Evolutionary conservation across 2,113 vertebrate genomes (phyloP), one percentile per base, ranked within the genome.

Genomic region (Castor canadensis): DNA sequence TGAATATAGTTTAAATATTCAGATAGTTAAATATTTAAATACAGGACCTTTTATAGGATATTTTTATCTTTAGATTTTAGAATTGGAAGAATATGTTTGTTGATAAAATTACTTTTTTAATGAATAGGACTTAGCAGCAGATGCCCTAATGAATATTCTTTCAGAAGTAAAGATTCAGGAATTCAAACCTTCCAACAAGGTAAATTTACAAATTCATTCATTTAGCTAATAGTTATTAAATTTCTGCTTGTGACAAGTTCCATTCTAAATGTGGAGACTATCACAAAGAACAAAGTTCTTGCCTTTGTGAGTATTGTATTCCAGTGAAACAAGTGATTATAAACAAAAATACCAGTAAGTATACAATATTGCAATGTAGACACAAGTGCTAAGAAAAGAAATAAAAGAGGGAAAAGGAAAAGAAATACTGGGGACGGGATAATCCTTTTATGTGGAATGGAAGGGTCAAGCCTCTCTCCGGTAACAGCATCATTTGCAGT

Each of bases 151-250:
- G 82, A 98, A 98, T 80, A 98, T 99, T 95, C 98, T 99, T 94
- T 98, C 98, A 32, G 95, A 98, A 88, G 95, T 99, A 95, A 98
- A 98, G 75, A 98, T 99, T 98, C 99, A 99, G 5, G 99, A 99
- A 92, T 99, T 99, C 98, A 99, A 98, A 88, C 99, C 99, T 72
- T 99, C 99, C 62, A 99, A 99, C 95, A 99, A 99, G 98, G 99
- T 99, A 98, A 38, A 86, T 89, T 94, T 95, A 86, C 22, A 95
- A 95, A 72, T 95, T 60, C 20, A 85, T 94, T 96, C 45, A 90
- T 93, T 94, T 22, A 94, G 32, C 71, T 89, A 89, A 69, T 91
- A 64, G 47, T 89, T 73, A 45, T 19, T 86, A 35, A 94, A 80
- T 11, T 95, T 72, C 1, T 87, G 1, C 3, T n/a, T 64, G 0